Evolutionary conservation across 2,888 invertebrate species (phyloP), one percentile per base, ranked within the genome.

Genomic region (Dicyrtoma fusca): DNA sequence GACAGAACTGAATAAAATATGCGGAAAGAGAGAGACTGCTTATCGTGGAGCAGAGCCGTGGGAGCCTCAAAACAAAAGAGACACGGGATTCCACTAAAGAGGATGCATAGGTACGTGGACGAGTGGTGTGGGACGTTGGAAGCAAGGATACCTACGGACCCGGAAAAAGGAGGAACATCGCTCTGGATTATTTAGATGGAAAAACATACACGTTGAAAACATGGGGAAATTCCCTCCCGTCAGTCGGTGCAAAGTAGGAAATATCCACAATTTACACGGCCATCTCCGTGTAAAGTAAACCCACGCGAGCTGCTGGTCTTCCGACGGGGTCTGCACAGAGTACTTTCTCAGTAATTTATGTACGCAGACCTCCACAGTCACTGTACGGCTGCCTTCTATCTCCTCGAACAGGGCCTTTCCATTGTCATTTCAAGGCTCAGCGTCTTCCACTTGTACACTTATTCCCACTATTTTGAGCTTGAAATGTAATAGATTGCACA

Each of bases 1-100:
- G 57, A 57, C 57, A 57, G 8, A 19, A 61, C 42, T 42, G 25
- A 61, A 61, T 61, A 61, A 61, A 61, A 61, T 61, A 61, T 61
- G 61, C 61, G 42, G 61, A 61, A 61, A 61, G 26, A 42, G 42
- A 25, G 11, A 61, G 6, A 34, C 34, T 34, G 34, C 4, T 5
- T 34, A 34, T 34, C 34, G 34, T 34, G 34, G 34, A 8, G 34
- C 34, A 5, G 34, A 34, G 34, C 34, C 8, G 8, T 34, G 49
- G 49, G 49, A 49, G n/a, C n/a, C 34, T 8, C 34, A 34, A 34
- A 34, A 34, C 34, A 34, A 34, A 34, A 34, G 4, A 34, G 34
- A 34, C 34, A 34, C n/a, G n/a, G 34, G 34, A 34, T 34, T 8
- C 34, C 3, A 34, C 34, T 34, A 34, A 34, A 34, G 4, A 34